Evolutionary conservation across 2,113 vertebrate genomes (phyloP), one percentile per base, ranked within the genome.

Genomic region (Canis aureus): DNA sequence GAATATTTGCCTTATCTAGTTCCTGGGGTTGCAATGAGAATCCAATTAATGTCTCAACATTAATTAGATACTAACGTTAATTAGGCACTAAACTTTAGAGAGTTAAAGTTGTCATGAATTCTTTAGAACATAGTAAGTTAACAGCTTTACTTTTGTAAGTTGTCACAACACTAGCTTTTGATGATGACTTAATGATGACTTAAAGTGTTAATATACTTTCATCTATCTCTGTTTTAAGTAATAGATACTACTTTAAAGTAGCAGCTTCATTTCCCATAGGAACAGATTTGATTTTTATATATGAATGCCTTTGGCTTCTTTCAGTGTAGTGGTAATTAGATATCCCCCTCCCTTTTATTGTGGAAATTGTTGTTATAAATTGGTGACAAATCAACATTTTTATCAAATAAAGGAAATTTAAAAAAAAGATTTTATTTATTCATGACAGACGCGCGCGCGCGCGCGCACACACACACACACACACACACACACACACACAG

Each of bases 281-380:
- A 89, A 25, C 11, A 66, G 10, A 95, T 69, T 93, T 66, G 43
- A 64, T 51, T 82, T 82, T 82, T 62, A 73, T 71, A 60, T 59
- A n/a, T 57, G 66, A 89, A 89, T 83, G n/a, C 27, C 51, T 83
- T 93, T 84, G 53, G 22, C 20, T 87, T 79, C 73, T 84, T 96
- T 89, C 35, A 35, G 67, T 81, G 73, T 89, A 25, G 67, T 76
- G 51, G 74, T 84, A 93, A 89, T 43, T 35, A 83, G 22, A 67
- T 84, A 19, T 35, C 55, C 55, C 27, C 10, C 19, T 38, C 32
- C 12, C 55, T 16, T 16, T 8, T 16, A 15, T 32, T 49, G 29
- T 76, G 82, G 67, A 91, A 69, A 96, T 78, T 76, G 38, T 23
- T 49, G n/a, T 89, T 89, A 69, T 32, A 89, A 83, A 89, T 78